Percentiles rank a stretch among this genome's conserved stretches.
phyloP scores from a whole-genome alignment of 2,888 invertebrate genomes.

The Melanotus villosus region DNA sequence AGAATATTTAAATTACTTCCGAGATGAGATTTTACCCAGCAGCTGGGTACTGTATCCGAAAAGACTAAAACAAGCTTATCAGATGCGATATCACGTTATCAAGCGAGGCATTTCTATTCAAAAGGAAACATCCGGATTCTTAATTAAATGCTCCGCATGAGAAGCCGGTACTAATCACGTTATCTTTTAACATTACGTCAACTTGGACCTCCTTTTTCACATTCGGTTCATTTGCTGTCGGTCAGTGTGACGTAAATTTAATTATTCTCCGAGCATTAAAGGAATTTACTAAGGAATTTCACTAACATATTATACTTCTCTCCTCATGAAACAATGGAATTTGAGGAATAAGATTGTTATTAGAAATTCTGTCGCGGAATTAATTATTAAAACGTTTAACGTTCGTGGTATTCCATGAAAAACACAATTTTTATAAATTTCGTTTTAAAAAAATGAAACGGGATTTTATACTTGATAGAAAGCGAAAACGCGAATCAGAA shows the following conservation, averaged over 20 bases:
- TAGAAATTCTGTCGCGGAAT: neutral
- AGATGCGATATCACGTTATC: constrained; percentile 40
- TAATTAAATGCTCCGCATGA: constrained; percentile 48
- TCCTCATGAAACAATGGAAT: constrained; percentile 37
- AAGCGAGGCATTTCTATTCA: constrained; percentile 42
- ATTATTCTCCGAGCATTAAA: constrained; percentile 26
- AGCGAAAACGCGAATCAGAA: too few relatives aligned
- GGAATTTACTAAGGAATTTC: constrained; percentile 38
- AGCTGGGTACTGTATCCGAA: constrained; percentile 19
- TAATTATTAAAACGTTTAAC: too few relatives aligned
- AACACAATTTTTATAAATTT: too few relatives aligned
- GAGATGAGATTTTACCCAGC: neutral
- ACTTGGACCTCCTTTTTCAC: constrained; percentile 15
- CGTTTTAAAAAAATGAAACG: too few relatives aligned
- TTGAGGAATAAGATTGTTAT: constrained; percentile 34
- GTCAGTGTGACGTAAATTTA: constrained; percentile 22
- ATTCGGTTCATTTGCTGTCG: neutral
- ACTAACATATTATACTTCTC: constrained; percentile 22
- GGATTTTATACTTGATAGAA: too few relatives aligned
- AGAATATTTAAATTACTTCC: constrained; percentile 28
- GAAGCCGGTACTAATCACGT: constrained; percentile 41
- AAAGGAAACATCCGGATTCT: constrained; percentile 47
- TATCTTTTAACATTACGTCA: constrained; percentile 40
- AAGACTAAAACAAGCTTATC: constrained; percentile 37
- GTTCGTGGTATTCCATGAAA: neutral